Percentiles rank a stretch among this genome's conserved stretches.
These are phyloP conservation scores for Mobula hypostoma DNA, from an alignment of 2,113 vertebrate genomes.

Conservation along the genomic window DNA sequence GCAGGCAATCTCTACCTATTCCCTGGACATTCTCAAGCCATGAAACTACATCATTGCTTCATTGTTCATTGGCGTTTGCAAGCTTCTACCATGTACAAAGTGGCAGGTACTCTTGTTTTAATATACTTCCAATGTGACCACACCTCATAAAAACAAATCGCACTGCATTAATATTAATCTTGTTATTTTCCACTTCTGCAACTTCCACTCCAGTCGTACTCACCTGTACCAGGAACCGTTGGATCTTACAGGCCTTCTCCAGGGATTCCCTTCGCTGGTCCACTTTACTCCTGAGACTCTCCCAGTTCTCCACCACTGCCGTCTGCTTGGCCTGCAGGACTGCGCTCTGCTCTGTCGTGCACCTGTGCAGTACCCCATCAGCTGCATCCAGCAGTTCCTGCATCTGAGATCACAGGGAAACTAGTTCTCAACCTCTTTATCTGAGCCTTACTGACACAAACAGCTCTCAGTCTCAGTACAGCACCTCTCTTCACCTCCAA, in stretches of 20 bases:
- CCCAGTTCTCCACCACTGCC: slow-evolving; percentile 67
- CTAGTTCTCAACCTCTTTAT: neutral
- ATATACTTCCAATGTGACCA: neutral
- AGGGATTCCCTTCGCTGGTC: slow-evolving; percentile 60
- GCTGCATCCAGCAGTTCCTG: slow-evolving; percentile 67
- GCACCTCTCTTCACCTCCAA: neutral
- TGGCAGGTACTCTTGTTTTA: neutral
- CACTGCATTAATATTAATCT: neutral
- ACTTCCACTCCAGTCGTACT: slow-evolving; percentile 39
- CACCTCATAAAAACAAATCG: neutral
- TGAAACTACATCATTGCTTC: neutral
- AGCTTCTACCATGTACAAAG: neutral
- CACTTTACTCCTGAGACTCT: slow-evolving; percentile 54
- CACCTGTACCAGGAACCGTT: slow-evolving; percentile 66
- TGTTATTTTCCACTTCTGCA: neutral
- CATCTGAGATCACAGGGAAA: slow-evolving; percentile 53
- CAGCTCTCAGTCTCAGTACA: no score
- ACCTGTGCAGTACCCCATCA: slow-evolving; percentile 49
- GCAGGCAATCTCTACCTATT: neutral
- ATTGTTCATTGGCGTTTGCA: neutral
- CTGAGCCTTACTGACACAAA: neutral
- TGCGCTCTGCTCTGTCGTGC: slow-evolving; percentile 49
- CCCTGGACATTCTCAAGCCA: neutral
- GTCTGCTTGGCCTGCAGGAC: slow-evolving; percentile 61
- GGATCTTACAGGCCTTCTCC: slow-evolving; percentile 51